phyloP scores from a whole-genome alignment of 2,113 vertebrate species.

The Eulemur macaco region DNA sequence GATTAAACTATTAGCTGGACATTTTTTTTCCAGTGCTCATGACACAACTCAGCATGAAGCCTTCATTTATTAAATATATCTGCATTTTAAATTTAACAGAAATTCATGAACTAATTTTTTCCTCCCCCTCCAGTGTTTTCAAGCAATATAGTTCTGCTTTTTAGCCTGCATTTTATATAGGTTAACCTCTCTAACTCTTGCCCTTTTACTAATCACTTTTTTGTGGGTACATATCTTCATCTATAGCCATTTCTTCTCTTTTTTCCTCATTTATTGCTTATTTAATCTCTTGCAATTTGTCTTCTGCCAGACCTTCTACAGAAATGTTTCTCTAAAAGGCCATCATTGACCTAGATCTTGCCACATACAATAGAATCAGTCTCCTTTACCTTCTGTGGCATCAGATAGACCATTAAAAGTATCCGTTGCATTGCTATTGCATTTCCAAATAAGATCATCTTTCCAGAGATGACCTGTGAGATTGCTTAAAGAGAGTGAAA shows the following conservation, averaged over 20 bases:
- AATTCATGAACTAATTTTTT: slow-evolving; percentile 28
- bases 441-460: not conserved
- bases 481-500: not conserved
- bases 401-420: not conserved
- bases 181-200: not conserved
- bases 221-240: not conserved
- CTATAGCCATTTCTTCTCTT: not conserved
- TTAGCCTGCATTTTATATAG: not conserved
- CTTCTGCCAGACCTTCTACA: not conserved
- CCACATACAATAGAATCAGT: not conserved
- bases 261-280: not conserved
- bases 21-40: slow-evolving; percentile 43
- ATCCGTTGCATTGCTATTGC: not conserved
- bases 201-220: not conserved
- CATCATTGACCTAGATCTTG: not conserved
- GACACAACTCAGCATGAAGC: not conserved
- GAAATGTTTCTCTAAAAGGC: slow-evolving; percentile 37
- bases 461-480: not conserved
- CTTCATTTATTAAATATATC: slow-evolving; percentile 40
- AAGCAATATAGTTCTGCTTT: not conserved
- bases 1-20: slow-evolving; percentile 44
- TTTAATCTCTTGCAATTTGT: slow-evolving; percentile 1
- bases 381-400: not conserved
- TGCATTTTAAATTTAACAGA: slow-evolving; percentile 2
- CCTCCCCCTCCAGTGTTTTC: not conserved